Base-by-base conservation (phyloP, 64 coral and sea anemone species). In the Pocillopora verrucosa region DNA sequence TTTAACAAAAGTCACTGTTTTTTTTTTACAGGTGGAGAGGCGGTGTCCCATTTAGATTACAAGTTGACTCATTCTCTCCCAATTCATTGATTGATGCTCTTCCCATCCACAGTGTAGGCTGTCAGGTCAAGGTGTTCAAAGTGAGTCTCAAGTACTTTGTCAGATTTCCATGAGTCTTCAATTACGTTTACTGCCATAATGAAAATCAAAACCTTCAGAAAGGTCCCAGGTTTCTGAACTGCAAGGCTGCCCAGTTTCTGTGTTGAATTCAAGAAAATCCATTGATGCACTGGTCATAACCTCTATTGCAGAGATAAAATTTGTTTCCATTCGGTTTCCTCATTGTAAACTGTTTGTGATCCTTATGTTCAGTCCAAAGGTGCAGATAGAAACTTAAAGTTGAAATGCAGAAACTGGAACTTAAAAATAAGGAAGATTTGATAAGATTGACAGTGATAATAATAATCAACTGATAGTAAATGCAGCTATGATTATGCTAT, bases 101-200 rank as follows among this genome's bases (percentile, higher is more conserved):
- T 79, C 79, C 93, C 58, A 58, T 95, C 11, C 79, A 92, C 36
- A 90, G 90, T 58, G 58, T 82, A 36, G 89, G 87, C 36, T 98
- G 96, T 73, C 96, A 95, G 78, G 59, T 98, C 20, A 98, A 98
- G 90, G 96, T 98, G 17, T 98, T 98, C 58, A 94, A 94, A 88
- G 96, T 98, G 73, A 81, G 80, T 83, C 34, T 70, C 25, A 4
- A 70, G 1, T 26, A 11, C 67, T 74, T 15, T 74, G 36, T 59
- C 16, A 1, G 34, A 22, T 56, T 73, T 19, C 58, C 10, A 72
- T 22, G 63, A 72, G 41, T 6, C 41, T 45, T 45, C 41, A 45
- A 6, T 45, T 2, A 45, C 6, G 41, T 6, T 45, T 45, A 6
- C 41, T 45, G n/a, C n/a, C n/a, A n/a, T n/a, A n/a, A 45, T 45